Evolutionary conservation across 2,113 vertebrate species (phyloP).

Genomic region (Hylia prasina): DNA sequence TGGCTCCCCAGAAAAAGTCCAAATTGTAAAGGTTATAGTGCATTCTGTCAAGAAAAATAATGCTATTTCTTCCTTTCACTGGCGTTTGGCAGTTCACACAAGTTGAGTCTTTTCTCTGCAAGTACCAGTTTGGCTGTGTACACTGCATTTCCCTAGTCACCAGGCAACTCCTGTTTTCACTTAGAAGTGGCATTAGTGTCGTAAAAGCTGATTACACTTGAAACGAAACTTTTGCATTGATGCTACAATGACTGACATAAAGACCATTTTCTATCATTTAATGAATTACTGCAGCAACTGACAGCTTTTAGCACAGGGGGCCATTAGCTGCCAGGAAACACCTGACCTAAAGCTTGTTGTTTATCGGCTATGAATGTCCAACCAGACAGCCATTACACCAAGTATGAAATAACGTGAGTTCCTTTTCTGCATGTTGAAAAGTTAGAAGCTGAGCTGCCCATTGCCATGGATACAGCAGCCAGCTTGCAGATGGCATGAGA

Average conservation of each 20-base stretch:
- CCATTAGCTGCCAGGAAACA: not conserved
- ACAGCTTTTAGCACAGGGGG: not conserved
- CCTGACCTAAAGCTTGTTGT: not conserved
- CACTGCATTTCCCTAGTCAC: not conserved
- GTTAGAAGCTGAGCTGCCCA: not conserved
- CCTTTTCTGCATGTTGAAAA: not conserved
- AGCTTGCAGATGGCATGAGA: rapidly evolving
- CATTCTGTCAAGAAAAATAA: not conserved
- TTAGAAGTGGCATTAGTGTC: not conserved
- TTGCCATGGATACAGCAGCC: not conserved
- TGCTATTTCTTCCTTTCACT: not conserved
- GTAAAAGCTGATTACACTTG: not conserved
- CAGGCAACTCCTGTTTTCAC: not conserved
- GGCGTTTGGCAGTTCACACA: not conserved
- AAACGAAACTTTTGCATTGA: not conserved
- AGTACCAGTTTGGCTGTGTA: not conserved
- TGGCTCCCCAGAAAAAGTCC: not conserved
- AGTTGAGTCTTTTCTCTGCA: not conserved
- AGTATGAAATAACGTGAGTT: not conserved
- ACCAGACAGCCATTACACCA: not conserved
- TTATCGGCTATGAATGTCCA: not conserved
- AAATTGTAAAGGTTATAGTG: not conserved
- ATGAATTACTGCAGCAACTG: not conserved
- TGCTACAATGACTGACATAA: not conserved
- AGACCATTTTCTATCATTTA: not conserved